Percentiles rank a stretch among this genome's conserved stretches.
phyloP scores from a whole-genome alignment of 2,888 invertebrate species.

The Tenthredo scrophulariae region DNA sequence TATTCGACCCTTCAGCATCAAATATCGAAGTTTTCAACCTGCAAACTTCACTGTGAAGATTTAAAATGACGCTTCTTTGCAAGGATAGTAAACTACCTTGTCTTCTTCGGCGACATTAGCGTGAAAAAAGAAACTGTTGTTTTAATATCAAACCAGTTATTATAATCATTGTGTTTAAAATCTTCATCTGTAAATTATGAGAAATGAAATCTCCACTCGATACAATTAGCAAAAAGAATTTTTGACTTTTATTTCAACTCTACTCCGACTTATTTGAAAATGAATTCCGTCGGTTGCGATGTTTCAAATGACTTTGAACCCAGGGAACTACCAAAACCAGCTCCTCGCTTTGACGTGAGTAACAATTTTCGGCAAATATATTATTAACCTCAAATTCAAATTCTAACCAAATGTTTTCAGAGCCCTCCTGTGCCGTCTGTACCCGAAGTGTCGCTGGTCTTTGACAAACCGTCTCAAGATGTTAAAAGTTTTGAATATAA shows the following conservation, averaged over 20 bases:
- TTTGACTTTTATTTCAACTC: not conserved
- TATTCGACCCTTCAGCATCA: too few relatives aligned
- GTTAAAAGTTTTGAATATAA: conserved; percentile 39
- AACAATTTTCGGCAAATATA: not conserved
- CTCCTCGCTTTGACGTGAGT: conserved; percentile 65
- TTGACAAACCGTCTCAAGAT: conserved; percentile 63
- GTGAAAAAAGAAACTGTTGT: conserved; percentile 8
- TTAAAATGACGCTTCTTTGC: conserved; percentile 27
- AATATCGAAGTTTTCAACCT: conserved; percentile 10
- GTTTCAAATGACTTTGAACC: conserved; percentile 71
- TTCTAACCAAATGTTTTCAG: conserved; percentile 62
- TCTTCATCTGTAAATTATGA: not conserved
- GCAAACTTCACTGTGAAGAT: conserved; percentile 10
- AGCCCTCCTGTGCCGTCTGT: conserved; percentile 66
- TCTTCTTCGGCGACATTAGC: not conserved
- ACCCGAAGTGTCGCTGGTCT: conserved; percentile 73
- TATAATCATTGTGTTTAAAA: not conserved
- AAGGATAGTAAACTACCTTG: too few relatives aligned
- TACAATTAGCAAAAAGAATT: not conserved
- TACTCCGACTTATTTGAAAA: conserved; percentile 46
- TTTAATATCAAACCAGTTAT: not conserved
- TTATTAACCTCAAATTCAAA: not conserved
- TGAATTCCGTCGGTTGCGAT: conserved; percentile 61
- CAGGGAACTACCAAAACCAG: conserved; percentile 67
- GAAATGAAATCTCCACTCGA: not conserved